phyloP scores from a whole-genome alignment of 2,888 invertebrate species.

The Cryptophagus acutangulus region DNA sequence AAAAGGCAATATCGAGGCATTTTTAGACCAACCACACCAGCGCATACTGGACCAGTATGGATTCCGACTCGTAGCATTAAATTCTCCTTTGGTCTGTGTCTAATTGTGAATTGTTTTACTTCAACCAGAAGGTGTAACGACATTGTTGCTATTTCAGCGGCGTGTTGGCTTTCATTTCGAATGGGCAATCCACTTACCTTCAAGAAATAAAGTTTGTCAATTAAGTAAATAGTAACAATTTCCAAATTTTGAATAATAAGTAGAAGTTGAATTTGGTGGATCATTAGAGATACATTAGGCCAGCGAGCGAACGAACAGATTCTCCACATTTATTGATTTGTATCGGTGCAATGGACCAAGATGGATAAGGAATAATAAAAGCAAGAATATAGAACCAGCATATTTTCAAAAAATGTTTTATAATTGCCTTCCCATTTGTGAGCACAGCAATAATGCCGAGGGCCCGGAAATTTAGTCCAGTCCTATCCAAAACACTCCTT shows the following conservation, averaged over 20 bases:
- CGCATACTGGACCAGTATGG: constrained; percentile 88
- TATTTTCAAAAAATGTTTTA: no score
- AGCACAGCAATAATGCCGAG: no score
- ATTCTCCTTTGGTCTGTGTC: constrained; percentile 80
- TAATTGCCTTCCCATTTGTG: no score
- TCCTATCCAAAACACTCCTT: no score
- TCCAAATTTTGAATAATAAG: not conserved
- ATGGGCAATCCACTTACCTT: constrained; percentile 84
- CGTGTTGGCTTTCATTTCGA: constrained; percentile 83
- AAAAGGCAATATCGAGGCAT: constrained; percentile 92
- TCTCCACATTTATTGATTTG: no score
- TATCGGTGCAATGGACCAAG: no score
- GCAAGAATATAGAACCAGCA: no score
- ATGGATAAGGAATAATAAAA: no score
- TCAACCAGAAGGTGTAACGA: constrained; percentile 79
- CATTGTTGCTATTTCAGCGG: constrained; percentile 91
- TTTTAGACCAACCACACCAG: constrained; percentile 87
- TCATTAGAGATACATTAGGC: no score
- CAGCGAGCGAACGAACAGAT: no score
- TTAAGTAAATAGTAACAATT: not conserved
- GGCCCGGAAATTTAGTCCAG: no score
- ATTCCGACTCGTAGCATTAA: constrained; percentile 84
- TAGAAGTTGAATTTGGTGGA: no score
- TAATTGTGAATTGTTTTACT: constrained; percentile 79
- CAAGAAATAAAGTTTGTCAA: constrained; percentile 12